Percentiles rank a stretch among this genome's conserved stretches.
These are phyloP conservation scores for Arothron firmamentum DNA, from an alignment of 2,113 vertebrate genomes.

Conservation along the genomic window DNA sequence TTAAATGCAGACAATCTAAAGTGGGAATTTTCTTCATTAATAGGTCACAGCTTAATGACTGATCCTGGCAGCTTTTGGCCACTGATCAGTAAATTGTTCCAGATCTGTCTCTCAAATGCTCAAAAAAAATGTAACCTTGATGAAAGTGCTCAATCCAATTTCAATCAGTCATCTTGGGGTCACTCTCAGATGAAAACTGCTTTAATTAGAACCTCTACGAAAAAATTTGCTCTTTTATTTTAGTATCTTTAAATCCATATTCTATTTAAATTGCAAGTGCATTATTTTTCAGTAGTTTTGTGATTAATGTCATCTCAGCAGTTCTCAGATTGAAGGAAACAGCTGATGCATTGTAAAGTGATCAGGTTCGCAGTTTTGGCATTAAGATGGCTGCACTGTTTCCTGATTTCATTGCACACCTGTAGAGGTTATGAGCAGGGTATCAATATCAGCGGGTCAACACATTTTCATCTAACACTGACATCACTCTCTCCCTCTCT, in stretches of 20 bases:
- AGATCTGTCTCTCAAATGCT: conserved; percentile 61
- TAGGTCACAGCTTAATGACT: conserved; percentile 31
- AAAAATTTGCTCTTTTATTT: not conserved
- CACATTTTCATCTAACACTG: conserved; percentile 72
- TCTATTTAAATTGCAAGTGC: not conserved
- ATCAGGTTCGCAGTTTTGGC: conserved; percentile 49
- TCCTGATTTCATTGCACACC: conserved; percentile 53
- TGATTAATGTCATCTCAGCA: conserved; percentile 24
- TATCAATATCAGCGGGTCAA: conserved; percentile 73
- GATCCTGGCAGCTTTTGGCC: conserved; percentile 23
- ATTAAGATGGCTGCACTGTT: conserved; percentile 39
- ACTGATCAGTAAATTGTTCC: conserved; percentile 47
- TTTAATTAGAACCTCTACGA: conserved; percentile 15
- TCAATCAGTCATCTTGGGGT: conserved; percentile 38
- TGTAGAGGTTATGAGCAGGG: conserved; percentile 66
- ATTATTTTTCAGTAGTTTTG: not conserved
- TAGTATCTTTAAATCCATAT: not conserved
- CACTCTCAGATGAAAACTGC: conserved; percentile 7
- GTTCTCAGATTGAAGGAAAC: conserved; percentile 10
- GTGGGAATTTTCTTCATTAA: conserved; percentile 29
- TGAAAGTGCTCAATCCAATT: conserved; percentile 36
- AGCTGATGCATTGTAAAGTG: conserved; percentile 36
- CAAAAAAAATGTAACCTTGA: conserved; percentile 1
- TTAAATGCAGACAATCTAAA: not conserved
- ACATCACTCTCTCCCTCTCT: conserved; percentile 53